Base-by-base conservation (phyloP, 2,113 vertebrate genomes). In the Neomonachus schauinslandi region DNA sequence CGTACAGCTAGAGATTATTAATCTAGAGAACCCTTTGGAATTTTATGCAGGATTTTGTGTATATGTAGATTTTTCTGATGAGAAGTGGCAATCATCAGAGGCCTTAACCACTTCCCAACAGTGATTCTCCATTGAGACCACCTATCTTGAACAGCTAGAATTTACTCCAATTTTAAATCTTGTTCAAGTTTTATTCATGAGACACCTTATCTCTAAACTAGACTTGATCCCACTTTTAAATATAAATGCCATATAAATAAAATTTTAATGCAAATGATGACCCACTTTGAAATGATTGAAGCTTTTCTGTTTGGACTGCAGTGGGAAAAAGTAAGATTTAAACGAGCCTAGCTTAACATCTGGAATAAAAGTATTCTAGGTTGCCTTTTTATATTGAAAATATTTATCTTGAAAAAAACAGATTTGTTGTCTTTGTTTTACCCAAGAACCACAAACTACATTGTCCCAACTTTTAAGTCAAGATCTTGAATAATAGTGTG, bases 381-480 rank as follows among this genome's bases (percentile, higher is more conserved):
- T 96, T 67, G 49, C 79, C 67, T 89, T 89, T 96, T 84, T 84
- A 76, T 90, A 72, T 90, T 90, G 19, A 71, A 72, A 92, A 55
- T 90, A 77, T 42, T 65, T 95, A 24, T 57, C 88, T 67, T 94
- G 31, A 49, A 39, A 51, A 89, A 84, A 69, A 21, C 28, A 90
- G 72, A 77, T 82, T 21, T 71, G 26, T 77, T 85, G 36, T 83
- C 65, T 94, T 95, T 92, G 42, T 95, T 97, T 97, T 94, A 91
- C 81, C 31, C 81, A 96, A 85, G 83, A 96, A 96, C 92, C 65
- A 96, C 84, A 96, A 65, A 14, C 74, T 95, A 82, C 76, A 96
- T 94, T 12, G 31, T 92, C 91, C 39, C 87, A 98, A 49, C 84
- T 97, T 97, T 96, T 95, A 97, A 97, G 85, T 92, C 94, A 95